A percentile compares a stretch with the other conserved stretches of the same genome.
Conservation (phyloP, 2,797 vertebrate species). For the Halcyon chelicuti region DNA sequence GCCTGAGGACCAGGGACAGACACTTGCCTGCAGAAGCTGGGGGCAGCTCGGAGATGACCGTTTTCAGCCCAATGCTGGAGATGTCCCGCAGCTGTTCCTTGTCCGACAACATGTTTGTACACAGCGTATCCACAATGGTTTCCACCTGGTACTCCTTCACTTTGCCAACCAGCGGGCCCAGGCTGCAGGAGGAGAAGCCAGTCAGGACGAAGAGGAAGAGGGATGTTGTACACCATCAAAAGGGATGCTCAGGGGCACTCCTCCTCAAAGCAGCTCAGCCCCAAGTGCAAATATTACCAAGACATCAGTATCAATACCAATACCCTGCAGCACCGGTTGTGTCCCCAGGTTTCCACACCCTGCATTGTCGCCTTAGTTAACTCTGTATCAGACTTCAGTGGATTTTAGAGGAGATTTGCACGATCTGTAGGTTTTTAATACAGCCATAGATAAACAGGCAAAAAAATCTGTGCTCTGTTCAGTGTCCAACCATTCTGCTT, state of each 20-base stretch:
- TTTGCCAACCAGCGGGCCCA: conserved; percentile 93
- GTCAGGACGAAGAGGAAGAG: not conserved
- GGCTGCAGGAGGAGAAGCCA: conserved; percentile 68
- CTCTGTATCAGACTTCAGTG: not conserved
- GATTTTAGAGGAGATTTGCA: not conserved
- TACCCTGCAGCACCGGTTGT: fast-evolving
- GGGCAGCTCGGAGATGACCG: conserved; percentile 91
- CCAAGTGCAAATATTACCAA: not conserved
- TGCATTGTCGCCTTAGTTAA: not conserved
- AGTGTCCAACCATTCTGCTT: not conserved
- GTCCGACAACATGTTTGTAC: conserved; percentile 92
- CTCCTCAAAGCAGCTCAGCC: not conserved
- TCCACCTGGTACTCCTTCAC: conserved; percentile 97
- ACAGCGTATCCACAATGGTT: conserved; percentile 92
- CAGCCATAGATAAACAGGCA: not conserved
- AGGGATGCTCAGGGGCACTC: not conserved
- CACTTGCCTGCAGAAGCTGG: conserved; percentile 86
- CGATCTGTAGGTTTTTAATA: not conserved
- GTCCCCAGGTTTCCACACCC: not conserved
- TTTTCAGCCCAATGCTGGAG: conserved; percentile 95
- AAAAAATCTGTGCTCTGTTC: not conserved
- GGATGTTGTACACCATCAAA: not conserved
- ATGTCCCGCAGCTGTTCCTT: conserved; percentile 95
- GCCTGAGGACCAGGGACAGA: not conserved
- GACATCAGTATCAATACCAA: fast-evolving